A percentile compares a stretch with the other conserved stretches of the same genome.
These are phyloP conservation scores for Emydocephalus ijimae DNA, from an alignment of 2,113 vertebrate species.

Conservation along the genomic window DNA sequence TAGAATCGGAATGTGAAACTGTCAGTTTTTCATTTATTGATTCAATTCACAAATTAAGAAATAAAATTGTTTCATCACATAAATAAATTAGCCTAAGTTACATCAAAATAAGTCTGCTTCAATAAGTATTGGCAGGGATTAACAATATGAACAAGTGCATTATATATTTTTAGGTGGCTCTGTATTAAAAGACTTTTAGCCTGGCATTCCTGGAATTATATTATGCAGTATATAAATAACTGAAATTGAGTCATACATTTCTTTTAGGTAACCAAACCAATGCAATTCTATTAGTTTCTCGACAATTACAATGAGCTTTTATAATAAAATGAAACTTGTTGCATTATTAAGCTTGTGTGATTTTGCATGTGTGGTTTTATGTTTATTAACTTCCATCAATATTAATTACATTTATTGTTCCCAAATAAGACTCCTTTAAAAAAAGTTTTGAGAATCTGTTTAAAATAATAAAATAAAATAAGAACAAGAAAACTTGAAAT, in stretches of 20 bases:
- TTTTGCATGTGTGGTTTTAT: not conserved
- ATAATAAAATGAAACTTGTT: slow-evolving; percentile 3
- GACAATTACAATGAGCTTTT: not conserved
- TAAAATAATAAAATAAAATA: not conserved
- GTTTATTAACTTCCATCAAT: slow-evolving; percentile 6
- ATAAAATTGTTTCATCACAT: not conserved
- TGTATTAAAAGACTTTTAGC: not conserved
- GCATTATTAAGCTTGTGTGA: slow-evolving; percentile 9
- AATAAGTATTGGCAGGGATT: not conserved
- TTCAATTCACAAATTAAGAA: not conserved
- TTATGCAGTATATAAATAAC: not conserved
- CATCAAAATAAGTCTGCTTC: not conserved
- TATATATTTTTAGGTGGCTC: not conserved
- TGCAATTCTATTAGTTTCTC: not conserved
- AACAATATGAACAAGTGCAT: not conserved
- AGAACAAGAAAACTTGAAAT: not conserved
- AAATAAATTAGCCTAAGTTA: not conserved
- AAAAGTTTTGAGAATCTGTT: not conserved
- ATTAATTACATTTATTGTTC: not conserved
- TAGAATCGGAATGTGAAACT: not conserved
- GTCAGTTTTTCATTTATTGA: not conserved
- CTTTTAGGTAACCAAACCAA: not conserved
- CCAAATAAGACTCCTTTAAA: not conserved
- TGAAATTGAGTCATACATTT: not conserved
- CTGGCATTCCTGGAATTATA: not conserved